Evolutionary conservation across 1,140 invertebrate genomes (phyloP), one percentile per base, ranked within the genome.

Genomic region (Achatina immaculata): DNA sequence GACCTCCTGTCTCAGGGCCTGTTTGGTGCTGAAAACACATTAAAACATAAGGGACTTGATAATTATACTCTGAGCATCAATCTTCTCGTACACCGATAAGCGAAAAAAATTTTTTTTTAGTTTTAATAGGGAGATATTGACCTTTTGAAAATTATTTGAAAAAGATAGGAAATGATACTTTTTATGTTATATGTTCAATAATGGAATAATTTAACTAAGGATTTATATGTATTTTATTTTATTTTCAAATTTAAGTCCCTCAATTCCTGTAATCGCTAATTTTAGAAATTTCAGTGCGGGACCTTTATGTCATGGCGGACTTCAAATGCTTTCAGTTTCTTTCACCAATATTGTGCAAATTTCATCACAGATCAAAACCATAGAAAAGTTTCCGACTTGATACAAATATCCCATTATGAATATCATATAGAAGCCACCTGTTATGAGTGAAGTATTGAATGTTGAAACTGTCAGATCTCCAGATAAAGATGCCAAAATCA

Each of bases 361-460:
- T 19, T 43, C 24, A 65, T 40, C 42, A 71, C 45, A 1, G 14
- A 68, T 36, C 48, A 43, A 11, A 36, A n/a, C 36, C 1, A 9
- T 80, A 45, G 62, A 31, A 34, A 62, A 6, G 58, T 16, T 62
- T 28, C 28, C 31, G 14, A 55, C 24, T n/a, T n/a, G 58, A 34
- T 34, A 31, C 58, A 62, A 31, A 31, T 2, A 31, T 24, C 31
- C 51, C 74, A 76, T 36, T 76, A 76, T 62, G 74, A 76, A 76
- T 62, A 76, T 28, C 40, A 24, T 51, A 76, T 51, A 76, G 34
- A 42, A 58, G 34, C 28, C 40, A 45, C 74, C 28, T 55, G 74
- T 58, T 76, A 76, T 76, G 74, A 76, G 58, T 76, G 74, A 76
- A 36, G 74, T 76, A 76, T 40, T 65, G 40, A 76, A 76, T 76